phyloP scores from a whole-genome alignment of 1,140 invertebrate species.

The Camponotus pennsylvanicus region DNA sequence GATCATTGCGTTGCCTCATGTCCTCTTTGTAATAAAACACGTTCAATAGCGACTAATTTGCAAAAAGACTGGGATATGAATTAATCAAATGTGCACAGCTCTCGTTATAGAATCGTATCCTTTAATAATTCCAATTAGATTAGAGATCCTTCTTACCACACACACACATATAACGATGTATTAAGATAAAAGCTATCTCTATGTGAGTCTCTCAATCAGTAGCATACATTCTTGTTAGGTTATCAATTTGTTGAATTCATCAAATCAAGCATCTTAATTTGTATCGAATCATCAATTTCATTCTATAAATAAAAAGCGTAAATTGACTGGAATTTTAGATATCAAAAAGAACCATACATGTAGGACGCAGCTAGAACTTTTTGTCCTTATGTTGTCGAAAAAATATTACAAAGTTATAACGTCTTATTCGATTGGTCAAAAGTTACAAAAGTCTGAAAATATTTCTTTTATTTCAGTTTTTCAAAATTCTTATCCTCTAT shows the following conservation, averaged over 20 bases:
- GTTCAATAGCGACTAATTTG: constrained; percentile 49
- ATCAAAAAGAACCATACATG: neutral
- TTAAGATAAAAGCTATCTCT: constrained; percentile 13
- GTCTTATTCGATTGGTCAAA: neutral
- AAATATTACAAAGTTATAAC: neutral
- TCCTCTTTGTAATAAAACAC: constrained; percentile 1
- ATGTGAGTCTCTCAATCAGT: neutral
- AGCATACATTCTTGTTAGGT: neutral
- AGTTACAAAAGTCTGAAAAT: neutral
- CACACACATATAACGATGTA: neutral
- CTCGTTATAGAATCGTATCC: neutral
- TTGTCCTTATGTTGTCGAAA: neutral
- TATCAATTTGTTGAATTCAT: neutral
- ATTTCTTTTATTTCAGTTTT: neutral
- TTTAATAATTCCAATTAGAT: constrained; percentile 70
- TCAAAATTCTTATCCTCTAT: neutral
- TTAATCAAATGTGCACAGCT: constrained; percentile 16
- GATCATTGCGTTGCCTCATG: neutral
- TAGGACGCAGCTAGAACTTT: neutral
- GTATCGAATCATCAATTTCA: neutral
- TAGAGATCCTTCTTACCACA: constrained; percentile 26
- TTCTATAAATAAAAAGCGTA: neutral
- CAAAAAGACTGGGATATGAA: constrained; percentile 13
- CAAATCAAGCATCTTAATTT: constrained; percentile 2
- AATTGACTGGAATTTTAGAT: constrained; percentile 6